A percentile compares a stretch with the other conserved stretches of the same genome.
phyloP scores from a whole-genome alignment of 2,888 invertebrate genomes.

The Xylota segnis region DNA sequence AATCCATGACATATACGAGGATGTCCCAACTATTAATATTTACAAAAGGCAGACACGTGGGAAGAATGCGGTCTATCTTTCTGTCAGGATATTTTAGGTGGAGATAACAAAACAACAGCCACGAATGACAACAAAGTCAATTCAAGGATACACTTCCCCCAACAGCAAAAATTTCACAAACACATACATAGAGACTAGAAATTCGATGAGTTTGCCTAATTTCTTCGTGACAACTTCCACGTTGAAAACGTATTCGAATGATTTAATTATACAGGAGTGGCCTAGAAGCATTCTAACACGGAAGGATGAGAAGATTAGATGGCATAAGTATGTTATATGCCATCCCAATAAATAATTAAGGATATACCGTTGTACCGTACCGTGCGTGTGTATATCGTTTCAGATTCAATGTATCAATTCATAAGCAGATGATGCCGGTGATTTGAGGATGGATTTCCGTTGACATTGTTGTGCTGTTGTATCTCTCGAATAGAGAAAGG shows the following conservation, averaged over 20 bases:
- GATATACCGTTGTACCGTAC: background rate
- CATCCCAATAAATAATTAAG: conserved; percentile 58
- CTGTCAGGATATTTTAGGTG: background rate
- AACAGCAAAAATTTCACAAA: background rate
- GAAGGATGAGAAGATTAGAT: conserved; percentile 13
- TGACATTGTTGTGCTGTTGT: conserved; percentile 32
- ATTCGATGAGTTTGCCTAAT: conserved; percentile 4
- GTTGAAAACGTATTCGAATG: conserved; percentile 7
- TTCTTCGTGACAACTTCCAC: conserved; percentile 32
- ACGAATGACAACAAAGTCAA: conserved; percentile 3
- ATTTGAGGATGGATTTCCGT: conserved; percentile 26
- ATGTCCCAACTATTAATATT: background rate
- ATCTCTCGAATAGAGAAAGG: background rate
- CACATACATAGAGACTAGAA: background rate
- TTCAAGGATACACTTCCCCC: background rate
- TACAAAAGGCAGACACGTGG: conserved; percentile 5
- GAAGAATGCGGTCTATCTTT: conserved; percentile 16
- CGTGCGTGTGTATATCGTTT: background rate
- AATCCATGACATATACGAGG: background rate
- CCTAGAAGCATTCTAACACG: background rate
- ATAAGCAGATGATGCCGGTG: conserved; percentile 31
- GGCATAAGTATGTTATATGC: background rate
- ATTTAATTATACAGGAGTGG: conserved; percentile 51
- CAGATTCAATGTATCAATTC: conserved; percentile 8
- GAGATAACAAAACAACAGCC: conserved; percentile 1